These are phyloP conservation scores for Cryptotis parvus DNA, from an alignment of 2,113 vertebrate genomes.

Conservation along the genomic window DNA sequence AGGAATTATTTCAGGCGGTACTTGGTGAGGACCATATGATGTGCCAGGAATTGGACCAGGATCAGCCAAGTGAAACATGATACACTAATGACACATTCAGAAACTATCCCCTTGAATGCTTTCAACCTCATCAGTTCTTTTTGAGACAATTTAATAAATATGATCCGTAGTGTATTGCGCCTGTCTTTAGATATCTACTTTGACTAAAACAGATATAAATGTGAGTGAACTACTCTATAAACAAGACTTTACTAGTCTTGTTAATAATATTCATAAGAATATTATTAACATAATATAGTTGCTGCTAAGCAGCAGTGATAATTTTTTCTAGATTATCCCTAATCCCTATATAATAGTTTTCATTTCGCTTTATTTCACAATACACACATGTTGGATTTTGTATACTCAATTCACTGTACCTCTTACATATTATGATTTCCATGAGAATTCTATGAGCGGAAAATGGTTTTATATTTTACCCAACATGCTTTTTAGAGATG, in stretches of 20 bases:
- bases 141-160: not conserved
- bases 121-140: not conserved
- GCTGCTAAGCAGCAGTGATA: not conserved
- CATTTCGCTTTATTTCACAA: no score
- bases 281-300: not conserved
- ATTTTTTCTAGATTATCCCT: not conserved
- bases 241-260: not conserved
- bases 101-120: not conserved
- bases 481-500: not conserved
- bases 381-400: no score
- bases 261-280: not conserved
- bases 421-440: not conserved
- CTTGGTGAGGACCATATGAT: no score
- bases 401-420: no score
- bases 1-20: no score
- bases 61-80: no score
- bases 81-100: not conserved
- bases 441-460: not conserved
- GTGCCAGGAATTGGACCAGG: no score
- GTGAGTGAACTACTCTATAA: not conserved
- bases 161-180: not conserved
- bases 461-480: not conserved
- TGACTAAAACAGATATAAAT: not conserved
- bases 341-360: not conserved
- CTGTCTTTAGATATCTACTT: not conserved